phyloP scores from a whole-genome alignment of 2,113 vertebrate species.

The Bettongia penicillata region DNA sequence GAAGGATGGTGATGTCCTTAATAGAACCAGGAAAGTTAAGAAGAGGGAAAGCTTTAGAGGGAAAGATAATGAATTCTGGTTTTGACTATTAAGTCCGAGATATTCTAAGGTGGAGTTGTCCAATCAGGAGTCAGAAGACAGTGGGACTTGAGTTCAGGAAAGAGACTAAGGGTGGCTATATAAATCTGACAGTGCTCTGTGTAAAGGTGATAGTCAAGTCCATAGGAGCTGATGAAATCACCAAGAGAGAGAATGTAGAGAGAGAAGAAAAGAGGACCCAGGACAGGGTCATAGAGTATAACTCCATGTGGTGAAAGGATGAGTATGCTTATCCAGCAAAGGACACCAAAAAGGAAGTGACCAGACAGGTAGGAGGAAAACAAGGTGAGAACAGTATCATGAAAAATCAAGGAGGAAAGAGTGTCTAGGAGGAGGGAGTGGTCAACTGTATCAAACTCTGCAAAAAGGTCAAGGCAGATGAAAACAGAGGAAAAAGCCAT shows the following conservation, averaged over 20 bases:
- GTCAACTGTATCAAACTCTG: background rate
- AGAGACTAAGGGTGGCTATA: background rate
- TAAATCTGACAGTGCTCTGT: background rate
- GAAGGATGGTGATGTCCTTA: background rate
- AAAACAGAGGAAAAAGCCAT: background rate
- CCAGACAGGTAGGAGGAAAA: background rate
- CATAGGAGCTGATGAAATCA: background rate
- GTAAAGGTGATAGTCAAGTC: background rate
- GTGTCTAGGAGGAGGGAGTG: slow-evolving; percentile 12
- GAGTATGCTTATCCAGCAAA: background rate
- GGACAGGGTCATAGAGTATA: background rate
- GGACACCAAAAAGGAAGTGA: background rate
- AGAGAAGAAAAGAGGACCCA: background rate
- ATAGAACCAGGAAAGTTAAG: background rate
- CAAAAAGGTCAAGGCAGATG: slow-evolving; percentile 12
- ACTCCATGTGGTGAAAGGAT: background rate
- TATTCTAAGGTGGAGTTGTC: background rate
- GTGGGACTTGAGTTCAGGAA: background rate
- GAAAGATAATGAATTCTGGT: background rate
- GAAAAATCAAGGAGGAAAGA: background rate
- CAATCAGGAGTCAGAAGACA: background rate
- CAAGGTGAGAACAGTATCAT: background rate
- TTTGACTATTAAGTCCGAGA: background rate
- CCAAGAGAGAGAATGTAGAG: background rate
- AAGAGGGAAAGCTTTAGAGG: slow-evolving; percentile 26